phyloP scores from a whole-genome alignment of 1,140 invertebrate genomes.

The Spodoptera litura region DNA sequence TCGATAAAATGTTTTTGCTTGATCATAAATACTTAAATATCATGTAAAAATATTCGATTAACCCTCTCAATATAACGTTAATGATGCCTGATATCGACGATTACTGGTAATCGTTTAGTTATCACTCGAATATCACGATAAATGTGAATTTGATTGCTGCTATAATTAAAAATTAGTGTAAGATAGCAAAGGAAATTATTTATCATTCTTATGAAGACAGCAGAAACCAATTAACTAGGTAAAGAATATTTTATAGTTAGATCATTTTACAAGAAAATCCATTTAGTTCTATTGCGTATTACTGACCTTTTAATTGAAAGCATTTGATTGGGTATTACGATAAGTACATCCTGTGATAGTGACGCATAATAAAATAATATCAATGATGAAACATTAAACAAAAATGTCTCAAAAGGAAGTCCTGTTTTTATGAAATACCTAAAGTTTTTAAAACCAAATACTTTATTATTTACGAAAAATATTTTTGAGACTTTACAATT shows the following conservation, averaged over 20 bases:
- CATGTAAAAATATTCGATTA: conserved; percentile 44
- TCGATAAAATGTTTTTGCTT: conserved; percentile 24
- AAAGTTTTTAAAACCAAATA: too few relatives aligned
- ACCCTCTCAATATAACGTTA: conserved; percentile 31
- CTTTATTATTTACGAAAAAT: too few relatives aligned
- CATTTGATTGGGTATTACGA: background rate
- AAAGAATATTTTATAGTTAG: background rate
- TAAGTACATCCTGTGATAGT: background rate
- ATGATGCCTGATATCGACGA: conserved; percentile 33
- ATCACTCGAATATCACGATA: conserved; percentile 37
- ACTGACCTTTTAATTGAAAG: background rate
- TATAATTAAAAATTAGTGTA: conserved; percentile 39
- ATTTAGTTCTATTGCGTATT: conserved; percentile 12
- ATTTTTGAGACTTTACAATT: too few relatives aligned
- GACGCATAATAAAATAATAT: too few relatives aligned
- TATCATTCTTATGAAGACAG: conserved; percentile 21
- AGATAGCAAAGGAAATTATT: conserved; percentile 19
- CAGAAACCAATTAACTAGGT: conserved; percentile 9
- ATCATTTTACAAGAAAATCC: background rate
- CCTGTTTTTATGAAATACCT: too few relatives aligned
- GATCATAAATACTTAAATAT: conserved; percentile 39
- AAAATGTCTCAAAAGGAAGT: too few relatives aligned
- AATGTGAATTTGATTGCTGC: conserved; percentile 38
- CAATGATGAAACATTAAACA: too few relatives aligned
- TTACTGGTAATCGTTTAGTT: conserved; percentile 35